Base-by-base conservation (phyloP, 2,113 vertebrate genomes). In the Coreoperca whiteheadi region DNA sequence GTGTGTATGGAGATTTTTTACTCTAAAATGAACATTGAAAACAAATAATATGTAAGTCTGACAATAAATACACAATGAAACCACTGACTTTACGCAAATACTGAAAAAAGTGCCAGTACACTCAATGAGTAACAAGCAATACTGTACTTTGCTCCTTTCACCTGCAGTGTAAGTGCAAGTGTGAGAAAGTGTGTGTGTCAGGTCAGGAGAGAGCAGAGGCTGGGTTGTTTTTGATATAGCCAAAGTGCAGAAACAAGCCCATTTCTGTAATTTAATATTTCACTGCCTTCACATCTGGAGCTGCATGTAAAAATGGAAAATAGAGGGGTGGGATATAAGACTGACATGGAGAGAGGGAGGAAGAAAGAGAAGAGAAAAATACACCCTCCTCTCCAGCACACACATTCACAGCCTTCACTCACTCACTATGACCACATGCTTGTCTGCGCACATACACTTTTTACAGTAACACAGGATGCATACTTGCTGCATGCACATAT, bases 211-310 rank as follows among this genome's bases (percentile, higher is more conserved):
- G 85, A 84, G 82, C 81, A 84, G 70, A 89, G 91, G 78, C 85
- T 88, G 87, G 88, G 87, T 94, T 95, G 94, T 94, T 95, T 94
- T 95, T 92, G 92, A 95, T 94, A 91, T 65, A 94, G 84, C 83
- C 88, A 92, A 93, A 94, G 92, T 92, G 88, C 91, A 95, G 91
- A 94, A 95, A 94, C 92, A 94, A 95, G 94, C 94, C 93, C 90
- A 90, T 94, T 94, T 94, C 85, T 94, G 95, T 95, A 96, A 96
- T 96, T 94, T 94, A 95, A 95, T 96, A 95, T 96, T 96, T 96
- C 94, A 93, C 89, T 94, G 94, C 94, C 91, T 94, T 93, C 94
- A 95, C 95, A 95, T 95, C 94, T 96, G 95, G 94, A 94, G 93
- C 94, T 93, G 90, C 83, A 94, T 94, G 94, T 94, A 95, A 95